These are phyloP conservation scores for Bufo bufo DNA, from an alignment of 2,113 vertebrate species.

Conservation along the genomic window DNA sequence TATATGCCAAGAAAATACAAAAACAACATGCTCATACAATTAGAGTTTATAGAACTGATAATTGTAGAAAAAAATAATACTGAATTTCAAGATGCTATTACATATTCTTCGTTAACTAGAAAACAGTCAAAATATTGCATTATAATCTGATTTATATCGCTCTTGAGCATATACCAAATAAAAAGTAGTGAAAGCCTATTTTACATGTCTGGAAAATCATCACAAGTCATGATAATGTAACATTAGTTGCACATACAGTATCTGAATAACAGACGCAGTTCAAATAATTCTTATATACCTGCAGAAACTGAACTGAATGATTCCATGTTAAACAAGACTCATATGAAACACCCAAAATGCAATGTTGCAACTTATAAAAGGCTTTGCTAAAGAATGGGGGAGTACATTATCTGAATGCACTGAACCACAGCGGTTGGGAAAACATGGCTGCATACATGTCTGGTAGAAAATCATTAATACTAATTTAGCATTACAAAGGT, in stretches of 20 bases:
- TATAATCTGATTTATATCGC: not conserved
- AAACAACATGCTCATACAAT: constrained; percentile 1
- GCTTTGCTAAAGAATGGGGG: not conserved
- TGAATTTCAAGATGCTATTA: constrained; percentile 5
- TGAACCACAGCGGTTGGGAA: not conserved
- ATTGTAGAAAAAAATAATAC: constrained; percentile 11
- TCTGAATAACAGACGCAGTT: not conserved
- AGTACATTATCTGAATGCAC: not conserved
- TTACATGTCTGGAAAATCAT: not conserved
- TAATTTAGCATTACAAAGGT: not conserved
- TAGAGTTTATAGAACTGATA: constrained; percentile 22
- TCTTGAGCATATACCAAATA: constrained; percentile 9
- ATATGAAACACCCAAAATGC: not conserved
- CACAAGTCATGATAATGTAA: not conserved
- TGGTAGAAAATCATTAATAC: not conserved
- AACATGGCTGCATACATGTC: not conserved
- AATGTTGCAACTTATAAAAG: not conserved
- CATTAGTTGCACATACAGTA: not conserved
- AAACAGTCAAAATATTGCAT: constrained; percentile 12
- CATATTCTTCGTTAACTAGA: not conserved
- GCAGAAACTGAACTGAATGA: not conserved
- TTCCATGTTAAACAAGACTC: not conserved
- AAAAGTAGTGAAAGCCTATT: not conserved
- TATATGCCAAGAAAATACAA: not conserved
- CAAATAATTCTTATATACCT: not conserved